These are phyloP conservation scores for Mus caroli DNA, from an alignment of 2,797 vertebrate species.

Conservation along the genomic window DNA sequence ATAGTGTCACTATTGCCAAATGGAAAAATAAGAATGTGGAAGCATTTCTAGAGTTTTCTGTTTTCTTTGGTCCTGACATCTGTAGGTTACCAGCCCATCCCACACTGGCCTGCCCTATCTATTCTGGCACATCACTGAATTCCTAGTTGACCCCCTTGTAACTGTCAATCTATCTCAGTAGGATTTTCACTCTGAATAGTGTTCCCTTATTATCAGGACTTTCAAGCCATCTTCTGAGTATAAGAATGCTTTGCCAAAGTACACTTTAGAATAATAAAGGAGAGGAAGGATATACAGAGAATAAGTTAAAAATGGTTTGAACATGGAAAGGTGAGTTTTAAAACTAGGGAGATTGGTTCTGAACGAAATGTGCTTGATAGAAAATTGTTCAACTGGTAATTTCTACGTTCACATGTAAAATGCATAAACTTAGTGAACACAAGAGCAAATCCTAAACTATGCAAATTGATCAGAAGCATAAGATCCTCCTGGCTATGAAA, in stretches of 20 bases:
- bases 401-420: not conserved
- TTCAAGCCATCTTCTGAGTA: not conserved
- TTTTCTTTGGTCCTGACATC: not conserved
- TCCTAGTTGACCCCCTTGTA: not conserved
- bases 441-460: not conserved
- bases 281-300: not conserved
- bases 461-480: not conserved
- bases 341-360: not conserved
- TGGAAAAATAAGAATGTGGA: conserved; percentile 50
- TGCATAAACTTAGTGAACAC: not conserved
- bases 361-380: not conserved
- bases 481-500: not conserved
- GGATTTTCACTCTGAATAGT: not conserved
- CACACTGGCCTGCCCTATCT: not conserved
- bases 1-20: not conserved
- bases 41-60: conserved; percentile 33
- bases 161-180: not conserved
- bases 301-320: not conserved
- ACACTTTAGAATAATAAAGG: not conserved
- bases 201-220: not conserved
- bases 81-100: not conserved
- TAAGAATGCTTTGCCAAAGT: conserved; percentile 7
- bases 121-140: not conserved
- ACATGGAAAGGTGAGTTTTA: conserved; percentile 36
- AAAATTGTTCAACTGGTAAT: not conserved